Evolutionary conservation across 35 echinoderm and acorn worm genomes (phyloP), one percentile per base, ranked within the genome.

Genomic region (Stichopus chloronotus): DNA sequence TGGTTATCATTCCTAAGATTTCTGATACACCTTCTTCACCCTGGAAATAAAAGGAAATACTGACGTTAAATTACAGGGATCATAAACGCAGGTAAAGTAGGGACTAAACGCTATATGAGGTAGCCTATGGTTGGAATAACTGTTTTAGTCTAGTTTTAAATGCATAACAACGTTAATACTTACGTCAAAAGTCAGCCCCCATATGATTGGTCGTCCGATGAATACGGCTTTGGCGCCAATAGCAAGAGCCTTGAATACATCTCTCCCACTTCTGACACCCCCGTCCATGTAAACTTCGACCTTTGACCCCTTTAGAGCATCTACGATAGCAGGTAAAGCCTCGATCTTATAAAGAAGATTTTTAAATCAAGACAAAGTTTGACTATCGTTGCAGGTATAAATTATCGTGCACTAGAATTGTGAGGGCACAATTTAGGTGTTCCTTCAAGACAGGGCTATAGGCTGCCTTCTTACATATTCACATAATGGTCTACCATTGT

Each of bases 181-280:
- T 90, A 72, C 87, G 24, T 52, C 9, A 30, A 71, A 53, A 0
- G 57, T 12, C 8, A 90, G 61, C 61, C 59, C 59, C 23, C 43
- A 90, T 72, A 90, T 71, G 9, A 76, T 3, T 25, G 87, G 60
- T 6, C 60, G 7, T 72, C 87, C 59, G 19, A 72, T 54, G 13
- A 72, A 69, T 53, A 90, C 87, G 13, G 87, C 60, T n/a, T 72
- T 72, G 68, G 87, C 87, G 5, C 87, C 87, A 5, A 90, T 71
- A 68, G 87, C 87, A 4, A 90, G 87, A 19, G 87, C 87, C 14
- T 90, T 90, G 87, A 90, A 90, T 3, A 90, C 60, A 17, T 90
- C 87, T 13, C 68, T 90, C 55, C 86, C 57, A 63, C 86, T 61
- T 63, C 86, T 63, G 57, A 88, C 86, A 63, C 86, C 63, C 7